A percentile compares a stretch with the other conserved stretches of the same genome.
phyloP scores from a whole-genome alignment of 1,140 invertebrate genomes.

The Caenorhabditis tropicalis region DNA sequence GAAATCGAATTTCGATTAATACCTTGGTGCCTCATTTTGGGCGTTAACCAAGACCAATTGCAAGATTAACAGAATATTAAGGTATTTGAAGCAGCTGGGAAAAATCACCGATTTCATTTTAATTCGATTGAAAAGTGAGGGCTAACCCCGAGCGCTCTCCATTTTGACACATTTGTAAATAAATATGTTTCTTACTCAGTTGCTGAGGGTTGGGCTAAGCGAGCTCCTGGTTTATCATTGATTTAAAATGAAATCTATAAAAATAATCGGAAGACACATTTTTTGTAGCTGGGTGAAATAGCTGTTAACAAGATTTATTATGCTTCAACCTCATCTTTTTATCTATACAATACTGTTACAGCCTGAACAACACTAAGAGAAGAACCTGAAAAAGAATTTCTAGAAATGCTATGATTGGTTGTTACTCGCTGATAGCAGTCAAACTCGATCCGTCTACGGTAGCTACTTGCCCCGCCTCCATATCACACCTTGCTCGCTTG shows the following conservation, averaged over 20 bases:
- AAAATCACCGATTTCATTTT: neutral
- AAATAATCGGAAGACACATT: no score
- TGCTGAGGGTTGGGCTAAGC: no score
- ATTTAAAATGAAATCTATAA: no score
- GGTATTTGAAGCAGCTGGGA: neutral
- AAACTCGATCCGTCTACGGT: neutral
- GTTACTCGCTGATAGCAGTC: neutral
- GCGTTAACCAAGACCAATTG: neutral
- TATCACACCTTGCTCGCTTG: slow-evolving; percentile 9
- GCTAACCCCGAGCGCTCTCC: neutral
- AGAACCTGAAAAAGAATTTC: neutral
- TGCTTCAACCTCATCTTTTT: no score
- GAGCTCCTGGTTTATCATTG: no score
- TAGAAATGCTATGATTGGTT: slow-evolving; percentile 7
- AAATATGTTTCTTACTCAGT: neutral
- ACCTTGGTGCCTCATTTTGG: slow-evolving; percentile 5
- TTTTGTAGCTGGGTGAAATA: no score
- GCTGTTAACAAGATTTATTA: no score
- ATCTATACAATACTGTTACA: no score
- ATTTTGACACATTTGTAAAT: slow-evolving; percentile 18
- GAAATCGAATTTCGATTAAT: neutral
- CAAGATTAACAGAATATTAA: neutral
- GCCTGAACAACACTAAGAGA: no score
- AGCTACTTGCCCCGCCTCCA: neutral
- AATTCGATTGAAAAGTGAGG: neutral